Base-by-base conservation (phyloP, 1,140 invertebrate genomes). In the Spodoptera litura region DNA sequence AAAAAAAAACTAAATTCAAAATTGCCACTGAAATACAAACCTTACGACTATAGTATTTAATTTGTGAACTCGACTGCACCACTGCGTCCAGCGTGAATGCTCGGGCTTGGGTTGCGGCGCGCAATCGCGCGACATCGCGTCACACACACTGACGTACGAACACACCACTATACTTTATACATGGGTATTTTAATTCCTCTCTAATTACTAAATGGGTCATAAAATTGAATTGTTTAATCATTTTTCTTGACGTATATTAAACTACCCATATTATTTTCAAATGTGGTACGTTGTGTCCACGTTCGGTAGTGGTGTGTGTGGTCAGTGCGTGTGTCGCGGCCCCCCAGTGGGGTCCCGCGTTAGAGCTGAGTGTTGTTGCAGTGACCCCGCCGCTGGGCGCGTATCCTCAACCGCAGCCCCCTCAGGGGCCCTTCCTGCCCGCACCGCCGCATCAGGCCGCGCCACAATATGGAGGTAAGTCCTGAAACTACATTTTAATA, bases 341-440 rank as follows among this genome's bases (percentile, higher is more conserved):
- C 53, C 31, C 55, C 52, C n/a, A 15, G 68, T 53, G 12, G 84
- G 38, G 31, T 72, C 84, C 68, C 56, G 59, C 51, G 20, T 27
- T 62, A 79, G 44, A 79, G 35, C 56, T n/a, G 4, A 13, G 35
- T 84, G 87, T 95, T 93, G 93, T 94, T 95, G 81, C 94, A 95
- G 94, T 95, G 58, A 93, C 94, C 10, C 94, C 94, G 20, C 94
- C 94, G 44, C 90, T 95, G 53, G 94, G 94, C 83, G 94, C 94
- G 55, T 95, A 95, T 88, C 94, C 94, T 6, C 93, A 94, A 78
- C 93, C 93, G 25, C 94, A 94, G 82, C 94, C 94, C 68, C 93
- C 94, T 25, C 94, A 95, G 82, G 94, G 93, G 3, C 94, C 93
- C 6, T 95, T 94, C 87, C 85, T 95, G 83, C 94, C 94, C 49